These are phyloP conservation scores for Himalopsyche kuldschensis DNA, from an alignment of 2,888 invertebrate species.

Conservation along the genomic window DNA sequence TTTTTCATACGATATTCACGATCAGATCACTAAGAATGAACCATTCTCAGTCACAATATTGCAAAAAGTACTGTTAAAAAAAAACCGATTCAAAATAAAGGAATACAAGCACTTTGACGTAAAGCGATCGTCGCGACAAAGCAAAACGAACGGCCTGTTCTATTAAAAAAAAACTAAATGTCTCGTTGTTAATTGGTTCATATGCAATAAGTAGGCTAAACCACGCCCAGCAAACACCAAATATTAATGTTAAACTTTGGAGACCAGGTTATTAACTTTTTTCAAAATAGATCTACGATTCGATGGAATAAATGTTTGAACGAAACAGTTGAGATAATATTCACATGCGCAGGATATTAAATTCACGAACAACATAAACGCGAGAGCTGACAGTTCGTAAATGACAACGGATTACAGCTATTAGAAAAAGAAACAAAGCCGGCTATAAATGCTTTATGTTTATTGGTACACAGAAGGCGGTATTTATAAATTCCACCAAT, in stretches of 20 bases:
- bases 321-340: background rate
- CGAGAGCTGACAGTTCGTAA: background rate
- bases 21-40: background rate
- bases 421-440: constrained; percentile 57
- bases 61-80: background rate
- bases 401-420: background rate
- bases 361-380: background rate
- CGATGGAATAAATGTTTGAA: background rate
- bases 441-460: constrained; percentile 42
- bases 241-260: background rate
- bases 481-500: constrained; percentile 55
- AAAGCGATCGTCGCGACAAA: constrained; percentile 11
- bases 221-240: constrained; percentile 19
- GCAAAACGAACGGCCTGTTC: constrained; percentile 24
- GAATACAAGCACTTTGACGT: background rate
- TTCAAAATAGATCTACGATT: background rate
- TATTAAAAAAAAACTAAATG: constrained; percentile 18
- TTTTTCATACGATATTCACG: background rate
- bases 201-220: constrained; percentile 8
- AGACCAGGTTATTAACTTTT: background rate
- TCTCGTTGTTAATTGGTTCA: constrained; percentile 26
- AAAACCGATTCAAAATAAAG: background rate
- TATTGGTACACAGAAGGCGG: constrained; percentile 54
- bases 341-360: background rate
- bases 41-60: background rate